Base-by-base conservation (phyloP, 1,140 invertebrate genomes). In the Holotrichia oblita region DNA sequence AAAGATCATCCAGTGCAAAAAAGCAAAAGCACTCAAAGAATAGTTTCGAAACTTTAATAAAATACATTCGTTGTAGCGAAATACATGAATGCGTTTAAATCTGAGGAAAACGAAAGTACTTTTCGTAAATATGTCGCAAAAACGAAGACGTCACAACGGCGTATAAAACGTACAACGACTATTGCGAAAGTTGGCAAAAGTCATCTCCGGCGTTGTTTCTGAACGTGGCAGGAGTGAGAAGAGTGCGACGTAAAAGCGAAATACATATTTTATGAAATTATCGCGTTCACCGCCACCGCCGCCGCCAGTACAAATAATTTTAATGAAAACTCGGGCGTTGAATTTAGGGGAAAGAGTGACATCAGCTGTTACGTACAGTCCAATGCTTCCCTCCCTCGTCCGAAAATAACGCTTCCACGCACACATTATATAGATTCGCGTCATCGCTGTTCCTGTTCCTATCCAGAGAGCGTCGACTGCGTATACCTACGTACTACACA, bases 181-280 rank as follows among this genome's bases (percentile, higher is more conserved):
- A 17, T 17, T 17, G 48, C n/a, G 48, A 55, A 55, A 74, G 73
- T 74, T 74, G 34, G 34, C 64, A 74, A 74, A 74, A 74, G 73
- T 20, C 73, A 74, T 74, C 72, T 20, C 73, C 64, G 64, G 44
- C 44, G 2, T 48, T 48, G 20, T 72, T 72, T 24, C 73, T 55
- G 48, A 75, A 42, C n/a, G 20, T 22, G 20, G 40, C 73, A 41
- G 12, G 10, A 12, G 40, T 40, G n/a, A n/a, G n/a, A n/a, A n/a
- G n/a, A n/a, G n/a, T n/a, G 10, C 40, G 17, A 24, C 17, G 42
- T 40, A 48, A 75, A 40, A 22, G 40, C 42, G 80, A 82, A 85
- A 86, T 85, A 85, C 85, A 86, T 86, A 86, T 86, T 86, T 86
- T 86, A 86, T 82, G 85, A 85, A 86, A 86, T 86, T 85, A 86